Evolutionary conservation across 2,797 vertebrate genomes (phyloP), one percentile per base, ranked within the genome.

Genomic region (Chlorospingus flavigularis): DNA sequence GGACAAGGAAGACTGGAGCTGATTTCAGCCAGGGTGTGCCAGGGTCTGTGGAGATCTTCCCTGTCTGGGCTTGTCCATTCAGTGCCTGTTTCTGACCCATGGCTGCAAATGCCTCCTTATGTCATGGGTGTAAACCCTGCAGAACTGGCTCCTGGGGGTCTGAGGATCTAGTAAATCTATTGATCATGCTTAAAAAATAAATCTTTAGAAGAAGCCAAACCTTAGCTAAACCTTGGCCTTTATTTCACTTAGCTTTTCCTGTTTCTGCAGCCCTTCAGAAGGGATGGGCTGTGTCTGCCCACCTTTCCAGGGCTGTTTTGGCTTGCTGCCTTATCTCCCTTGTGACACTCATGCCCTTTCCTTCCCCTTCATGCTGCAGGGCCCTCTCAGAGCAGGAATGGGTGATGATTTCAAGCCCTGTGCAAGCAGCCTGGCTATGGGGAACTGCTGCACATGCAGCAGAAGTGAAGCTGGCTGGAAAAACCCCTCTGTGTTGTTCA

Each of bases 381-480:
- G 62, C 45, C 16, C 60, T 47, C 35, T 62, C 31, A 0, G 11
- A 80, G 87, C 54, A 74, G 55, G 72, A 80, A 68, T 23, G 75
- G 71, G 28, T 0, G 21, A 18, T n/a, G 78, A 23, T 33, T 33
- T 78, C 37, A 68, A 66, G 54, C 45, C 25, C 89, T 74, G 84
- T 1, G 31, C 25, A 31, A 54, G 80, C 88, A 92, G 86, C 54
- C 39, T 65, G 70, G 40, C 58, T 63, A 88, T 86, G 87, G 94
- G 94, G 95, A 97, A 96, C 91, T 94, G 71, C 92, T 90, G 58
- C 58, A 43, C 40, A 90, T 73, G 91, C 92, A 94, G 92, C 88
- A 96, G 95, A 96, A 96, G 94, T 95, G 94, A 96, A 97, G 93
- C 91, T 94, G 85, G 6, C 16, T 91, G 95, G 94, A 95, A 96